Base-by-base conservation (phyloP, 1,140 invertebrate genomes). In the Drosophila rufa region DNA sequence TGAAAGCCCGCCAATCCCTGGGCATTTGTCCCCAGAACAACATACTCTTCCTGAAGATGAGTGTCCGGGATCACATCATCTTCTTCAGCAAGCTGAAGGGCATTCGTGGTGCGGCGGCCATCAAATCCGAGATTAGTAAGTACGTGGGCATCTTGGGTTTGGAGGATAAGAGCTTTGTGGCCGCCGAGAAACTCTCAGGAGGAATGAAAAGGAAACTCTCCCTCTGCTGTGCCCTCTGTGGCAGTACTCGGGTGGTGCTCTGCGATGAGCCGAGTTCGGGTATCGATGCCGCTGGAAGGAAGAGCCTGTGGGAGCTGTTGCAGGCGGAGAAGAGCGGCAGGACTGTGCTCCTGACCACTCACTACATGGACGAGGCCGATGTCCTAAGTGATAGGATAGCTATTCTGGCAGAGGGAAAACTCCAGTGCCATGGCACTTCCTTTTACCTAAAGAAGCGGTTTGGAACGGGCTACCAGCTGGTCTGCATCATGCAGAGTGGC, bases 361-460 rank as follows among this genome's bases (percentile, higher is more conserved):
- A 99, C 93, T 98, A 98, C 93, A 99, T 99, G 98, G 98, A 99
- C 92, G 98, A 99, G 94, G 98, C 98, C 42, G 98, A 99, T 94
- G 95, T 97, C 36, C 94, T 99, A 2, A 98, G 98, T 1, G 98
- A 99, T 93, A 94, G 98, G 80, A 97, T 99, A 78, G 97, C 97
- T 2, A 98, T 99, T 48, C 96, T 99, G 94, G 95, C 96, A 65
- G 94, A 94, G 33, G 98, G 98, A 12, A 92, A 94, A 55, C 93
- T 99, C 5, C 95, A 95, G 79, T 98, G 97, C 89, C 95, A 95
- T 93, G 98, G 97, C 19, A 96, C 96, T 1, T 95, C 97, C n/a
- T 95, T 98, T 93, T 97, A 97, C 91, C 93, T 99, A 40, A 99
- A 99, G 92, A 97, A 96, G 74, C 95, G 95, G 67, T 97, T 97